phyloP scores from a whole-genome alignment of 2,113 vertebrate genomes.

The Rhinoderma darwinii region DNA sequence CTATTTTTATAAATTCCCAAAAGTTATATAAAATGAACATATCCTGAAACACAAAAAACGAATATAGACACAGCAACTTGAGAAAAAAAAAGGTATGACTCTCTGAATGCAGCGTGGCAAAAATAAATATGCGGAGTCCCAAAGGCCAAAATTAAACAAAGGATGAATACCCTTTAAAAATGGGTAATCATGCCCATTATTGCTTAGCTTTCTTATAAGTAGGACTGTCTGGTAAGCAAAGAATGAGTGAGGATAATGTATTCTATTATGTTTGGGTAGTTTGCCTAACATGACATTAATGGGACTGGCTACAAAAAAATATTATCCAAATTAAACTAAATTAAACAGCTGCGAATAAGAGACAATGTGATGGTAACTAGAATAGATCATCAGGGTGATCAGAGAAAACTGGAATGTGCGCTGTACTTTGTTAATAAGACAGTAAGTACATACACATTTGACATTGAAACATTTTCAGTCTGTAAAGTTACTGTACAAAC shows the following conservation, averaged over 20 bases:
- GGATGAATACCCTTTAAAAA: not conserved
- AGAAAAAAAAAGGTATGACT: too few relatives aligned
- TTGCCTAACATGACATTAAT: conserved; percentile 13
- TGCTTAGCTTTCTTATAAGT: not conserved
- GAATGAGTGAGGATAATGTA: not conserved
- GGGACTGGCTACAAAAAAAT: not conserved
- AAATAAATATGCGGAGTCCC: not conserved
- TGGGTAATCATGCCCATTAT: not conserved
- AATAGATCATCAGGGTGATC: not conserved
- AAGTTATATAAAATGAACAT: too few relatives aligned
- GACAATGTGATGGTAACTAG: not conserved
- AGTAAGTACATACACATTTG: not conserved
- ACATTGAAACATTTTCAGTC: not conserved
- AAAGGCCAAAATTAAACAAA: not conserved
- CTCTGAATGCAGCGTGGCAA: too few relatives aligned
- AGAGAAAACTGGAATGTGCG: conserved; percentile 19
- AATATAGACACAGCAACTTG: too few relatives aligned
- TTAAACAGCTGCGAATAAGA: not conserved
- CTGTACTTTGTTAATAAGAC: conserved; percentile 18
- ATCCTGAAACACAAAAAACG: too few relatives aligned
- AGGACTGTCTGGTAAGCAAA: not conserved
- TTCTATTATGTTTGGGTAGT: not conserved
- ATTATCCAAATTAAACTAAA: not conserved
- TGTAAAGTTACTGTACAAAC: conserved; percentile 7
- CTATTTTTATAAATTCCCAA: too few relatives aligned